These are phyloP conservation scores for Nudaria mundana DNA, from an alignment of 2,888 invertebrate species.

Conservation along the genomic window DNA sequence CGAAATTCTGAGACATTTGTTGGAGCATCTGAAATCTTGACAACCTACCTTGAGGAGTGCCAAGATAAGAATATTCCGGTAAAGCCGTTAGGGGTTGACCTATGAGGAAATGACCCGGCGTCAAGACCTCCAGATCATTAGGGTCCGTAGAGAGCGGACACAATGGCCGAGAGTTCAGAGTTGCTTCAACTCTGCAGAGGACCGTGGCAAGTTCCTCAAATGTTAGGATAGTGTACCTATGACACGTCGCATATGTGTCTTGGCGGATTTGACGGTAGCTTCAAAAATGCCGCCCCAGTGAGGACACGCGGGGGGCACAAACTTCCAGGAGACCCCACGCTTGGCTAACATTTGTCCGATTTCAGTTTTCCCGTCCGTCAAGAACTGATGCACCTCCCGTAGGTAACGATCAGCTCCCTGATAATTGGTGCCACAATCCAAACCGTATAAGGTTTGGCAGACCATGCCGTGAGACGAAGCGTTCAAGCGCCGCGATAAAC, in stretches of 20 bases:
- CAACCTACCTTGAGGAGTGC: not conserved
- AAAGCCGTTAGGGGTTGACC: slow-evolving; percentile 8
- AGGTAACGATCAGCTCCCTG: not conserved
- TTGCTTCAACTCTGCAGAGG: slow-evolving; percentile 8
- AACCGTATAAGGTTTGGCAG: too few species aligned
- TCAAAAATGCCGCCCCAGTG: slow-evolving; percentile 10
- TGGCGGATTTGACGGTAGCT: slow-evolving; percentile 8
- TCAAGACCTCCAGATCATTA: slow-evolving; percentile 4
- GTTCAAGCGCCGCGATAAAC: not conserved
- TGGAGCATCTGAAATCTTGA: not conserved
- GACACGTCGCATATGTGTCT: slow-evolving; percentile 8
- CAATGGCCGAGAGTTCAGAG: slow-evolving; percentile 15
- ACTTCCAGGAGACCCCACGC: not conserved
- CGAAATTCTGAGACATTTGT: not conserved
- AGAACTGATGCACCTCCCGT: not conserved
- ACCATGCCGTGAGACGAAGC: too few species aligned
- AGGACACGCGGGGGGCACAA: slow-evolving; percentile 6
- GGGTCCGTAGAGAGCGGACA: slow-evolving; percentile 11
- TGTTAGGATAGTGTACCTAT: slow-evolving; percentile 1
- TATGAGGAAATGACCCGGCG: slow-evolving; percentile 14
- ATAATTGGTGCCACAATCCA: too few species aligned
- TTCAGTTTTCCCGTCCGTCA: not conserved
- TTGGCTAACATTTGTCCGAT: not conserved
- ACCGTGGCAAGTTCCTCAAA: slow-evolving; percentile 9
- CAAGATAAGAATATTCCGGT: slow-evolving; percentile 2